phyloP scores from a whole-genome alignment of 2,888 invertebrate genomes.

The Synergus umbraculus region DNA sequence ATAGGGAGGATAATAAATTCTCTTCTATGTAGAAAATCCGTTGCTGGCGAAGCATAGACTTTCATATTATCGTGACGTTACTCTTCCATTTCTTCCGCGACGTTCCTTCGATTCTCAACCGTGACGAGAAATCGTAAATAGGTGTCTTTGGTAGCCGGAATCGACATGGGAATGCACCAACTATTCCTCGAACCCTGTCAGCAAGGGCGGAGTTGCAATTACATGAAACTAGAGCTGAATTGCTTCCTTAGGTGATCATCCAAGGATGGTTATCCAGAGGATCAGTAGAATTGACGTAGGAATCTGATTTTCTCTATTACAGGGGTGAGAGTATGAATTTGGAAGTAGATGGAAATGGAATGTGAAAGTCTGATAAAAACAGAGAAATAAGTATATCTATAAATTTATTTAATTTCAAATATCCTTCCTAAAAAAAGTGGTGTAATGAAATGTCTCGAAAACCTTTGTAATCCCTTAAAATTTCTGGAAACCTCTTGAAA shows the following conservation, averaged over 20 bases:
- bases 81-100: conserved; percentile 25
- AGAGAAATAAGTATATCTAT: no score
- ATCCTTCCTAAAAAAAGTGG: no score
- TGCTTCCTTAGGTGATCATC: neutral
- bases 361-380: neutral
- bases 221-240: conserved; percentile 39
- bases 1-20: conserved; percentile 3
- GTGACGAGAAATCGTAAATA: conserved; percentile 61
- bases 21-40: neutral
- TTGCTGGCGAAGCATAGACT: neutral
- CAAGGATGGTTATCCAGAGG: neutral
- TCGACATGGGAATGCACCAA: conserved; percentile 51
- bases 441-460: no score
- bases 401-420: no score
- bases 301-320: neutral
- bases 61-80: conserved; percentile 32
- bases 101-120: conserved; percentile 51
- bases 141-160: conserved; percentile 60
- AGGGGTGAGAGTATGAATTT: neutral
- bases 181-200: conserved; percentile 62
- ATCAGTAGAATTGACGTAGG: neutral
- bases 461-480: no score
- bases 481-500: neutral
- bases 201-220: conserved; percentile 51
- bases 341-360: neutral